Percentiles rank a stretch among this genome's conserved stretches.
Evolutionary conservation across 1,140 invertebrate genomes (phyloP).

Genomic region (Delia radicum): DNA sequence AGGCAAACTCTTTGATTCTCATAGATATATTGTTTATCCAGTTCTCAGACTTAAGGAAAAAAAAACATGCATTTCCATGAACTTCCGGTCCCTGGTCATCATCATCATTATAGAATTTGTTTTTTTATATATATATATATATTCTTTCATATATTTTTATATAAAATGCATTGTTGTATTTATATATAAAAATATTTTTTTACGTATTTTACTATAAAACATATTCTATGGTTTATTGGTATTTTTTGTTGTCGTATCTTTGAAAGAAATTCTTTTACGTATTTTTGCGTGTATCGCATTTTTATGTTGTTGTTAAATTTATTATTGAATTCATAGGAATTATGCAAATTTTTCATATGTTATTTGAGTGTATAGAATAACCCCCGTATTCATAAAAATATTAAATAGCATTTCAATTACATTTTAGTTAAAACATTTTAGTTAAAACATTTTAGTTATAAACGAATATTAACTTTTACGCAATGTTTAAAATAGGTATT

Average conservation of each 20-base stretch:
- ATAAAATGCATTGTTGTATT: background rate
- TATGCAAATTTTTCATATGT: background rate
- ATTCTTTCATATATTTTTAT: background rate
- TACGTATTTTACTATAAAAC: background rate
- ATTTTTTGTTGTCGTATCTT: background rate
- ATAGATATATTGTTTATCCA: no score
- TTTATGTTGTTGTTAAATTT: background rate
- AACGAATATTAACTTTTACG: no score
- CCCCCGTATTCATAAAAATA: no score
- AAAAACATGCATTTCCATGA: background rate
- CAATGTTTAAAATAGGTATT: no score
- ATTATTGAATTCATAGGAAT: conserved; percentile 2
- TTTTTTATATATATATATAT: no score
- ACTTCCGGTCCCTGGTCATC: background rate
- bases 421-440: no score
- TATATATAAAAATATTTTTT: no score
- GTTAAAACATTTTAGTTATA: no score
- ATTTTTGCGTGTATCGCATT: background rate
- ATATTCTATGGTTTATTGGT: background rate
- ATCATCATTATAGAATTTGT: background rate
- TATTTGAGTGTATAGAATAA: no score
- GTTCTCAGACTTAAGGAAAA: no score
- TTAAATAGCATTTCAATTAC: no score
- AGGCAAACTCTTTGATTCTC: no score
- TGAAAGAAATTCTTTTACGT: background rate